Evolutionary conservation across 2,888 invertebrate species (phyloP).

Genomic region (Steinernema hermaphroditum): DNA sequence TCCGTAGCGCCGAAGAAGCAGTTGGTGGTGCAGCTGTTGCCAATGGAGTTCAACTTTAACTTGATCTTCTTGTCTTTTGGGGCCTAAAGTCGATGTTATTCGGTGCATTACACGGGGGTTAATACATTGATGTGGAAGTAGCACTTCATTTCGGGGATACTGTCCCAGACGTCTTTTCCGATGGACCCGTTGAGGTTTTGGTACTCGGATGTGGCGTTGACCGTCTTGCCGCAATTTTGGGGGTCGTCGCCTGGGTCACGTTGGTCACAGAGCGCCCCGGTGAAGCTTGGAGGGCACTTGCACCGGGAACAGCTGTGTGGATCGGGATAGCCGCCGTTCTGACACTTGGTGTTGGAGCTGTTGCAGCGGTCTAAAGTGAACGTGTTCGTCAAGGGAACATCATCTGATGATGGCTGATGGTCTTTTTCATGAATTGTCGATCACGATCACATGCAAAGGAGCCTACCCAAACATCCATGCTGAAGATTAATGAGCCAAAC

Average conservation of each 20-base stretch:
- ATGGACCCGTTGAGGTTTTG: slow-evolving; percentile 6
- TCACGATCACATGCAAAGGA: not conserved
- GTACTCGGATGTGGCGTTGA: not conserved
- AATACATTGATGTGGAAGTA: slow-evolving; percentile 15
- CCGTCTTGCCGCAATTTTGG: not conserved
- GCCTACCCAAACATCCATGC: slow-evolving; percentile 54
- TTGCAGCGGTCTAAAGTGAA: slow-evolving; percentile 14
- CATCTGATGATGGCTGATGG: not conserved
- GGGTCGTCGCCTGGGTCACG: slow-evolving; percentile 6
- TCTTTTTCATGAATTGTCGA: not conserved
- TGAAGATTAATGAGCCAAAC: slow-evolving; percentile 42
- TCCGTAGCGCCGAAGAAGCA: slow-evolving; percentile 27
- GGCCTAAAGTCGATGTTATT: not conserved
- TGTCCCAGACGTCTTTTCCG: slow-evolving; percentile 9
- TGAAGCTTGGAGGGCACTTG: slow-evolving; percentile 59
- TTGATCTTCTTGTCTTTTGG: not conserved
- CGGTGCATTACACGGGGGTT: too few species aligned
- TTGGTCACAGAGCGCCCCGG: slow-evolving; percentile 42
- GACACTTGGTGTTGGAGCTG: slow-evolving; percentile 45
- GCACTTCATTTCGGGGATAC: slow-evolving; percentile 2
- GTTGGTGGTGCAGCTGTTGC: slow-evolving; percentile 11
- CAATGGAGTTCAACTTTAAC: not conserved
- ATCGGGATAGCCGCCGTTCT: slow-evolving; percentile 57
- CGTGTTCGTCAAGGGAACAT: not conserved
- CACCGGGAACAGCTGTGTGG: slow-evolving; percentile 53